Conservation (phyloP, 2,113 vertebrate genomes). For the Galemys pyrenaicus region DNA sequence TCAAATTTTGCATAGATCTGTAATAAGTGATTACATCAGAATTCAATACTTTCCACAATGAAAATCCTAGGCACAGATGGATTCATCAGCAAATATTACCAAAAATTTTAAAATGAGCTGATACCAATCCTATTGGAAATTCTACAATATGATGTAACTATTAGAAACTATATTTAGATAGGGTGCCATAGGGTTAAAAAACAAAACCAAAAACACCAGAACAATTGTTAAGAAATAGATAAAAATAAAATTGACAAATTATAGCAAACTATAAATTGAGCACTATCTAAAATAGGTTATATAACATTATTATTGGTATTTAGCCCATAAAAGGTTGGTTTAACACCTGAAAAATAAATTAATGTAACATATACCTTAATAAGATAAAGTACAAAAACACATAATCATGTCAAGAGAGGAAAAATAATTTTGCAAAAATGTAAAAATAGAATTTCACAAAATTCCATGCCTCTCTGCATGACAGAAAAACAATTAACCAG, state of each 20-base stretch:
- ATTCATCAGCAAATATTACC: neutral
- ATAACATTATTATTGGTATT: neutral
- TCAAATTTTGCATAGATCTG: no score
- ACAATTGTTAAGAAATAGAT: neutral
- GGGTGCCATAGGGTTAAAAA: neutral
- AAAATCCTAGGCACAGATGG: neutral
- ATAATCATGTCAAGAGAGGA: neutral
- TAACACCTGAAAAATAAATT: no score
- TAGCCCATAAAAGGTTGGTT: neutral
- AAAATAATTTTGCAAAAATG: neutral
- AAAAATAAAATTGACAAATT: neutral
- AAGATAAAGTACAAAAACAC: neutral
- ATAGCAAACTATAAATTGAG: neutral
- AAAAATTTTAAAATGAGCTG: neutral
- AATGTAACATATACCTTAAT: neutral
- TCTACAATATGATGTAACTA: neutral
- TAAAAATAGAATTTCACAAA: neutral
- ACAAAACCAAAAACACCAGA: neutral
- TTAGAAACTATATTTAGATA: neutral
- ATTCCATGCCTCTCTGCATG: neutral
- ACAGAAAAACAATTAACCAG: neutral
- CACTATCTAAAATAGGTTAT: no score
- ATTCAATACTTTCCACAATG: neutral
- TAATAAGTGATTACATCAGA: no score
- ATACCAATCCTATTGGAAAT: neutral